phyloP scores from a whole-genome alignment of 2,113 vertebrate genomes.

The Centropristis striata region DNA sequence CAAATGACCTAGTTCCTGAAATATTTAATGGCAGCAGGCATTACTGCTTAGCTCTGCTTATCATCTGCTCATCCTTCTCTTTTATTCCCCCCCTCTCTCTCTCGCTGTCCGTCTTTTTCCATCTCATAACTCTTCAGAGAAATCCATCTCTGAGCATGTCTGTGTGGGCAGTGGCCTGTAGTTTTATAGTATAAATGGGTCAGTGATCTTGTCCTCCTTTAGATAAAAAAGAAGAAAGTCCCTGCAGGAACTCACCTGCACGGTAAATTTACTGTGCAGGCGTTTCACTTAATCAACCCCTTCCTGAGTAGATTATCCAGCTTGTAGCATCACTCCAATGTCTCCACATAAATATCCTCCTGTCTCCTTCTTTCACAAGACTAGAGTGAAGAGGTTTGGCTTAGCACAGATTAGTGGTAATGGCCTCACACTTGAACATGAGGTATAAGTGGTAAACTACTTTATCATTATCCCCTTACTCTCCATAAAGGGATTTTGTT shows the following conservation, averaged over 20 bases:
- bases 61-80: slow-evolving; percentile 15
- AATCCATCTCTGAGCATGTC: slow-evolving; percentile 16
- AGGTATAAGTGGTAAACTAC: slow-evolving; percentile 17
- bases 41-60: slow-evolving; percentile 13
- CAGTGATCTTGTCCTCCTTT: slow-evolving; percentile 36
- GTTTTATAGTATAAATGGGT: slow-evolving; percentile 42
- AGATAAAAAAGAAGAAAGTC: slow-evolving; percentile 17
- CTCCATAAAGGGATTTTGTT: slow-evolving; percentile 36
- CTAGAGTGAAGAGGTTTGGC: slow-evolving; percentile 29
- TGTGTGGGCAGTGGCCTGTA: slow-evolving; percentile 1
- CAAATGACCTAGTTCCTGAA: slow-evolving; percentile 27
- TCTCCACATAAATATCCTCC: slow-evolving; percentile 36
- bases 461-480: slow-evolving; percentile 48
- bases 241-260: slow-evolving; percentile 7
- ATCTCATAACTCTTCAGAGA: slow-evolving; percentile 13
- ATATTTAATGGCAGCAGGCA: slow-evolving; percentile 5
- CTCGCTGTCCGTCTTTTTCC: background rate
- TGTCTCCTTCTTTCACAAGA: slow-evolving; percentile 32
- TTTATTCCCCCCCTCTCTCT: background rate
- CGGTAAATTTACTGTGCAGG: background rate
- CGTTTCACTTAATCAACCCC: slow-evolving; percentile 27
- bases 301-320: slow-evolving; percentile 6
- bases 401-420: slow-evolving; percentile 51
- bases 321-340: slow-evolving; percentile 14
- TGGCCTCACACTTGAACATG: slow-evolving; percentile 38